phyloP scores from a whole-genome alignment of 2,797 vertebrate genomes.

The Kryptolebias ocellatus region DNA sequence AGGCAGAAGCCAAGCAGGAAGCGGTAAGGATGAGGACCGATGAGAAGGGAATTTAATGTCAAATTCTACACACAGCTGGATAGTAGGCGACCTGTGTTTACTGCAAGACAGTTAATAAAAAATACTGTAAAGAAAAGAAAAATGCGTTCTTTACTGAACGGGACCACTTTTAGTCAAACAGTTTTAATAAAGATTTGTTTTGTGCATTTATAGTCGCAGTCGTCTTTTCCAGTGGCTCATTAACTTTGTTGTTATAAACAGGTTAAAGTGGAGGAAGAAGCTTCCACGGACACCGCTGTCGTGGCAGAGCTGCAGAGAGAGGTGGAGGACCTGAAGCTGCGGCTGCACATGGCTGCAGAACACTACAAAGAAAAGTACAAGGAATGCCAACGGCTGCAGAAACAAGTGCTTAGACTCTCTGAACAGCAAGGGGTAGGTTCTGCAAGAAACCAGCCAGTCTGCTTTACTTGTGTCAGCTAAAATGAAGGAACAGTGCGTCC shows the following conservation, averaged over 20 bases:
- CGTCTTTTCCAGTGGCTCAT: background rate
- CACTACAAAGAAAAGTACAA: slow-evolving; percentile 99
- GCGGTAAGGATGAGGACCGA: slow-evolving; percentile 62
- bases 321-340: slow-evolving; percentile 96
- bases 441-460: slow-evolving; percentile 4
- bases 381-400: slow-evolving; percentile 97
- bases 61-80: too few species aligned
- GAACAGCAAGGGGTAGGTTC: slow-evolving; percentile 90
- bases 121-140: background rate
- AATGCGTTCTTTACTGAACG: too few species aligned
- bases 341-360: slow-evolving; percentile 98
- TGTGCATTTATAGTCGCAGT: background rate
- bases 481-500: slow-evolving; percentile 16
- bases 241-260: slow-evolving; percentile 15
- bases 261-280: slow-evolving; percentile 72
- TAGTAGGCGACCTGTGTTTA: too few species aligned
- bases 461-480: background rate
- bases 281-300: slow-evolving; percentile 64
- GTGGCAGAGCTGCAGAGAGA: slow-evolving; percentile 93
- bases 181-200: background rate
- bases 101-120: too few species aligned
- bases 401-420: slow-evolving; percentile 90
- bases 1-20: slow-evolving; percentile 74
- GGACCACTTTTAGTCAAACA: background rate
- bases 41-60: background rate